Evolutionary conservation across 1,140 invertebrate species (phyloP), one percentile per base, ranked within the genome.

Genomic region (Drosophila ohnishii): DNA sequence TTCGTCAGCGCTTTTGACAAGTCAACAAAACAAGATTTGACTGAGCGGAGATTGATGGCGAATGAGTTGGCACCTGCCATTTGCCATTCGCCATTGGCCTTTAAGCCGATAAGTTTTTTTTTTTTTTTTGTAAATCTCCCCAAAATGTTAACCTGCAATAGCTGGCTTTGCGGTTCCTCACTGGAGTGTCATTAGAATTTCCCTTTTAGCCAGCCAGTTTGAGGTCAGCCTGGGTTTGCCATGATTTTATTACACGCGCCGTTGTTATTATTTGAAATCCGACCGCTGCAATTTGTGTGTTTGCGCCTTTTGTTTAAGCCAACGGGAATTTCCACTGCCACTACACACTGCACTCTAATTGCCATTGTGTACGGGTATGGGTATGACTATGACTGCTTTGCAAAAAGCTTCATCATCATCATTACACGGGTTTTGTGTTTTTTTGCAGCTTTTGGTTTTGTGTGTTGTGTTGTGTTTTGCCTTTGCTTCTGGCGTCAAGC

Each of bases 351-450:
- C 82, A 61, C 58, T 64, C 62, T 82, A 82, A 87, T 87, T 75
- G 83, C 83, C 75, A 81, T 85, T 78, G 79, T 86, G 67, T 56
- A 60, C 61, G 67, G 78, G 65, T 32, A 34, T 13, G 25, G 44
- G 44, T 45, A 50, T 32, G 28, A 34, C 50, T 53, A 72, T 77
- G 55, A 50, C 66, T 61, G 69, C 60, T 73, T 58, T 77, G 42
- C 74, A 78, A 73, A 71, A 73, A 83, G 83, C 84, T 77, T 83
- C 77, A 88, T 87, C 83, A 87, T 87, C 80, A 87, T 87, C 80
- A 83, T 87, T 84, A 84, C 81, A 80, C 66, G 47, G 75, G 61
- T 28, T 28, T 28, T 28, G 25, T 28, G 50, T 47, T 78, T 78
- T 19, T 13, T 51, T 39, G 45, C 48, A 48, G 34, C 44, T 61